A percentile compares a stretch with the other conserved stretches of the same genome.
phyloP scores from a whole-genome alignment of 1,140 invertebrate species.

The Varroa destructor region DNA sequence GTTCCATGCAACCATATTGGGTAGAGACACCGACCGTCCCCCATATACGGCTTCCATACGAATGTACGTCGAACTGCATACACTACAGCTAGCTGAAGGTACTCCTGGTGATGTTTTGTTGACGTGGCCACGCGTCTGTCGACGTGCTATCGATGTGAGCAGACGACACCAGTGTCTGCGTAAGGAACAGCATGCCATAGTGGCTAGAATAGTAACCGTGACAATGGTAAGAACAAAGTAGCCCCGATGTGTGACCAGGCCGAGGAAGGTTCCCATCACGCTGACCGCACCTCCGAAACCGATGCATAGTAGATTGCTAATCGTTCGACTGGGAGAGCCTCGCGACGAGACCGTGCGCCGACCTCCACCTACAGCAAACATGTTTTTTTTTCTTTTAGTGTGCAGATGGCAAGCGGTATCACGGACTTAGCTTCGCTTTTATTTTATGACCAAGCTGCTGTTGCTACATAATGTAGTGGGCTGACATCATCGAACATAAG shows the following conservation, averaged over 20 bases:
- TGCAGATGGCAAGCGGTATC: too few relatives aligned
- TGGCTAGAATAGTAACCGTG: not conserved
- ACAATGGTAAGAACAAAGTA: not conserved
- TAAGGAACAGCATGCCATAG: not conserved
- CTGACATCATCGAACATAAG: too few relatives aligned
- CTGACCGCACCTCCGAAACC: conserved; percentile 22
- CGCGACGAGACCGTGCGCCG: conserved; percentile 11
- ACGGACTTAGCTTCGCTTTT: too few relatives aligned
- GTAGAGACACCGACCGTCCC: conserved; percentile 1
- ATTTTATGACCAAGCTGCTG: too few relatives aligned
- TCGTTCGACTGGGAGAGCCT: conserved; percentile 22
- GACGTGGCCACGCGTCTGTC: not conserved
- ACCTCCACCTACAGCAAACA: conserved; percentile 16
- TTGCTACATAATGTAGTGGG: too few relatives aligned
- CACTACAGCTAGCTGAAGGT: not conserved
- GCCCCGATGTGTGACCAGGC: conserved; percentile 8
- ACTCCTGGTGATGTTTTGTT: not conserved
- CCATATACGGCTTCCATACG: conserved; percentile 7
- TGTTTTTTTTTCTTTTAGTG: not conserved
- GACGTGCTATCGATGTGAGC: not conserved
- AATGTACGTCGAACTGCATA: conserved; percentile 22
- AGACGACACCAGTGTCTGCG: not conserved
- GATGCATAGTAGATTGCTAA: conserved; percentile 23
- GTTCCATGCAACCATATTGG: conserved; percentile 12
- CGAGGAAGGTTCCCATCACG: conserved; percentile 15